Evolutionary conservation across 23 tunicate species (phyloP).

Genomic region (Oikopleura vanhoeffeni): DNA sequence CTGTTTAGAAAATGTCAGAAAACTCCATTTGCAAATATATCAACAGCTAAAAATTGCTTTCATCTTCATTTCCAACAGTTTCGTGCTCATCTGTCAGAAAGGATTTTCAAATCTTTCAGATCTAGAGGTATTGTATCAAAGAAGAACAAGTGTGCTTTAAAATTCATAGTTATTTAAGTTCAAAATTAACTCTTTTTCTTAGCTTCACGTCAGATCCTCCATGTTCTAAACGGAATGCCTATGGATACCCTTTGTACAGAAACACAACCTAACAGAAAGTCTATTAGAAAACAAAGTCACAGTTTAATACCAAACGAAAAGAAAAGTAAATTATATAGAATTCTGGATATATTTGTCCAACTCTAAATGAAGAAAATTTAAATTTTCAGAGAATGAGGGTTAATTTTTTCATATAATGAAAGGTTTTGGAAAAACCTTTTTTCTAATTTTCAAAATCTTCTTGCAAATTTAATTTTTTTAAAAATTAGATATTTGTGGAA

Average conservation of each 20-base stretch:
- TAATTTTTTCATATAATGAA: no score
- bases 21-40: background rate
- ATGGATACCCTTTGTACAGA: background rate
- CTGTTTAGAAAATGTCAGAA: background rate
- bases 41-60: background rate
- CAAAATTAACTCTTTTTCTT: background rate
- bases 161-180: background rate
- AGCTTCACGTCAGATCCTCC: background rate
- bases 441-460: no score
- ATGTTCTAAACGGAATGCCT: background rate
- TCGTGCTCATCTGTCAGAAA: background rate
- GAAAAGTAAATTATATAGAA: no score
- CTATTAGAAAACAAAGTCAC: background rate
- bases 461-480: no score
- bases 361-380: no score
- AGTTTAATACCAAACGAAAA: background rate
- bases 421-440: no score
- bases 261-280: background rate
- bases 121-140: background rate
- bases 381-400: no score
- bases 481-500: no score
- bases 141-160: background rate
- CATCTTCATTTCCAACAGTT: background rate
- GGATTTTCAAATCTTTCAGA: background rate
- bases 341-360: no score